phyloP scores from a whole-genome alignment of 2,888 invertebrate species.

The Lasiommata megera region DNA sequence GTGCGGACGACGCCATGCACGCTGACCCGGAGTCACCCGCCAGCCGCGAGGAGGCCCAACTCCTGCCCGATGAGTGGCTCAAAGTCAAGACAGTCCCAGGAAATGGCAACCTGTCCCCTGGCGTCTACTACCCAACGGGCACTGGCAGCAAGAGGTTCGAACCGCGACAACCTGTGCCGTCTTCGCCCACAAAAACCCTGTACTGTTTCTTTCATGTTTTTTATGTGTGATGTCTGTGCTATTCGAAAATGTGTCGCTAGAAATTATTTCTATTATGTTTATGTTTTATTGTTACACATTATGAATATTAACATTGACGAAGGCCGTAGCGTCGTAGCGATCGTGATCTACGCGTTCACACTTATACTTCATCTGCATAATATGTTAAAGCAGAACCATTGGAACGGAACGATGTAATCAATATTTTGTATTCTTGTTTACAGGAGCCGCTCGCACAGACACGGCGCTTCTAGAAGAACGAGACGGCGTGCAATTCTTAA shows the following conservation, averaged over 20 bases:
- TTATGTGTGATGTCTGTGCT: constrained; percentile 33
- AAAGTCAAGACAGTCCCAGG: constrained; percentile 66
- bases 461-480: constrained; percentile 85
- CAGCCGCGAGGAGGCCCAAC: constrained; percentile 72
- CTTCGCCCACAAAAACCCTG: constrained; percentile 58
- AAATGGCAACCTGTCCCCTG: constrained; percentile 75
- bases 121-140: constrained; percentile 73
- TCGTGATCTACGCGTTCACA: constrained; percentile 66
- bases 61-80: constrained; percentile 76
- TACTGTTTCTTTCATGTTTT: constrained; percentile 54
- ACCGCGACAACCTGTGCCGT: constrained; percentile 59
- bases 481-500: constrained; percentile 94
- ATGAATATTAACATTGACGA: constrained; percentile 68
- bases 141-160: constrained; percentile 76
- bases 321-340: constrained; percentile 55
- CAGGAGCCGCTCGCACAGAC: constrained; percentile 86
- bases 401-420: constrained; percentile 45
- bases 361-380: constrained; percentile 43
- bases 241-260: constrained; percentile 24
- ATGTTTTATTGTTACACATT: constrained; percentile 52
- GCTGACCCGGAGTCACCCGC: constrained; percentile 74
- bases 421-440: constrained; percentile 54
- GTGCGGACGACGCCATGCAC: constrained; percentile 66
- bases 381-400: constrained; percentile 48
- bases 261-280: constrained; percentile 40